These are phyloP conservation scores for Mellilla xanthometata DNA, from an alignment of 2,888 invertebrate species.

Conservation along the genomic window DNA sequence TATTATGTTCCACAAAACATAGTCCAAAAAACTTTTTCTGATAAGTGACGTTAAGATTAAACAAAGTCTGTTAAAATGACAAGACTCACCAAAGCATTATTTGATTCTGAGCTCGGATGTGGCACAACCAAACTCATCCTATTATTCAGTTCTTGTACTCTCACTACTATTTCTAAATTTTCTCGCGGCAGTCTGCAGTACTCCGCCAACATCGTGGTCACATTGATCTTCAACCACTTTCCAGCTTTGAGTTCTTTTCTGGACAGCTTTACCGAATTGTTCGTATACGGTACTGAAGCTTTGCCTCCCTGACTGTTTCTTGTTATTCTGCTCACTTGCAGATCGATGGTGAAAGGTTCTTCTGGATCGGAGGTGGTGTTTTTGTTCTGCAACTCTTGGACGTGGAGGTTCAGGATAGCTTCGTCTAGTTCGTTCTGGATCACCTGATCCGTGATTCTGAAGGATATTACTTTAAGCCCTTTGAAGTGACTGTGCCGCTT, in stretches of 20 bases:
- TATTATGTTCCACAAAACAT: too few relatives aligned
- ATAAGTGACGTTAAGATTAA: too few relatives aligned
- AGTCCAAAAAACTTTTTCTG: too few relatives aligned
- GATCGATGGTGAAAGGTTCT: slow-evolving; percentile 60
- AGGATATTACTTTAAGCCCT: slow-evolving; percentile 86
- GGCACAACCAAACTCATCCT: slow-evolving; percentile 86
- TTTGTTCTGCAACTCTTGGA: slow-evolving; percentile 74
- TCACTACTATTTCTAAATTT: slow-evolving; percentile 90
- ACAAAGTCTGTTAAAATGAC: neutral
- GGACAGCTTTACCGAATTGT: slow-evolving; percentile 69
- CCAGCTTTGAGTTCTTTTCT: slow-evolving; percentile 80
- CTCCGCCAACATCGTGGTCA: slow-evolving; percentile 88
- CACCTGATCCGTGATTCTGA: slow-evolving; percentile 87
- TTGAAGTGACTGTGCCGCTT: slow-evolving; percentile 86
- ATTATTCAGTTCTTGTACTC: slow-evolving; percentile 84
- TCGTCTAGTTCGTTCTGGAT: slow-evolving; percentile 86
- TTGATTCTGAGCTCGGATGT: slow-evolving; percentile 84
- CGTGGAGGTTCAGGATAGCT: slow-evolving; percentile 87
- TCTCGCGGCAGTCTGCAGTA: slow-evolving; percentile 90
- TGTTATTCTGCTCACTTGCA: slow-evolving; percentile 71
- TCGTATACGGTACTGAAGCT: slow-evolving; percentile 63
- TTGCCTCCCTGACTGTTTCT: slow-evolving; percentile 66
- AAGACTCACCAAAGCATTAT: slow-evolving; percentile 73
- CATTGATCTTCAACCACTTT: slow-evolving; percentile 89
- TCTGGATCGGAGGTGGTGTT: slow-evolving; percentile 60